phyloP scores from a whole-genome alignment of 2,113 vertebrate species.

The Strix aluco region DNA sequence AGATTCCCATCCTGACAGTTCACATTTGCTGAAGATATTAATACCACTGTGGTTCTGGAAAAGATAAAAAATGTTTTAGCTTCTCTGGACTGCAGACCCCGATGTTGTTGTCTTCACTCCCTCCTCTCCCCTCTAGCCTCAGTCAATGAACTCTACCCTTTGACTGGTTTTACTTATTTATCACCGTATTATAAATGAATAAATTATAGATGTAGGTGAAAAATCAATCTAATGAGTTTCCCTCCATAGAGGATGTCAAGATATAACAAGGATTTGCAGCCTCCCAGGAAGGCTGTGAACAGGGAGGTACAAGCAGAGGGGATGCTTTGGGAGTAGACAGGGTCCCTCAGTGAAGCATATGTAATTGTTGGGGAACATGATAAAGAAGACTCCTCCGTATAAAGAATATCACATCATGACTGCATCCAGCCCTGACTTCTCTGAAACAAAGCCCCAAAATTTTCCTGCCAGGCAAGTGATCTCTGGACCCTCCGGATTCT shows the following conservation, averaged over 20 bases:
- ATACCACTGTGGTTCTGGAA: neutral
- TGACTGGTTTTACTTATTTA: neutral
- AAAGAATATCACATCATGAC: neutral
- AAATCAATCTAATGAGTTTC: neutral
- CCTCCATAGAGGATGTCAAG: neutral
- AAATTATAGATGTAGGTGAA: neutral
- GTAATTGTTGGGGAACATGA: neutral
- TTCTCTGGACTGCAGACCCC: neutral
- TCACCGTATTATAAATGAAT: neutral
- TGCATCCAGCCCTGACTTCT: neutral
- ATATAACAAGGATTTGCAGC: neutral
- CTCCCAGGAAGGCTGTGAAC: neutral
- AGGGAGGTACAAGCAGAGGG: neutral
- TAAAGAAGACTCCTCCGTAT: neutral
- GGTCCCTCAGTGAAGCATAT: rapidly evolving
- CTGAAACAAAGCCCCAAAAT: neutral
- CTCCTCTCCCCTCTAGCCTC: neutral
- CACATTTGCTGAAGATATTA: neutral
- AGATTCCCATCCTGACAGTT: neutral
- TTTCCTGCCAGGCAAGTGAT: neutral
- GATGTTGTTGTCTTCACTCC: rapidly evolving
- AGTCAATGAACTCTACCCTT: neutral
- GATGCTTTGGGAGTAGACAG: neutral
- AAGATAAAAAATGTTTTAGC: neutral
- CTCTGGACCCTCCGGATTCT: neutral